phyloP scores from a whole-genome alignment of 2,113 vertebrate genomes.

The Leiothrix lutea region DNA sequence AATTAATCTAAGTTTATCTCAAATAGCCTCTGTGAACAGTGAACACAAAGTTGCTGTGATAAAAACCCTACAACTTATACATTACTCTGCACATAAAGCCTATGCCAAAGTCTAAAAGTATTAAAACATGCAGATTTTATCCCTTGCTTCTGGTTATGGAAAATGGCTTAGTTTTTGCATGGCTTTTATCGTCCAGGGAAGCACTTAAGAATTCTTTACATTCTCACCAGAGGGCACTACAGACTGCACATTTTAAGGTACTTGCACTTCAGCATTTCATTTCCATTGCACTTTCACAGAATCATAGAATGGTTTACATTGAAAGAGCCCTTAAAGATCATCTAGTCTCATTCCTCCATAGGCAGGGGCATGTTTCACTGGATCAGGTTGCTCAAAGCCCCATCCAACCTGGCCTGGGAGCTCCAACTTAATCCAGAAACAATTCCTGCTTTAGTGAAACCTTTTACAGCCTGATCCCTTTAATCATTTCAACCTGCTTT shows the following conservation, averaged over 20 bases:
- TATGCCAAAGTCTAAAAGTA: neutral
- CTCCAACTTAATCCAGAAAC: neutral
- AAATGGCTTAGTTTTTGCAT: neutral
- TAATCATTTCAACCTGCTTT: neutral
- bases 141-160: neutral
- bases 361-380: neutral
- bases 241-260: neutral
- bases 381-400: neutral
- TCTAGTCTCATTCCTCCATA: neutral
- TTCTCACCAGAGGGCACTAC: conserved; percentile 20
- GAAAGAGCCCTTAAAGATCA: neutral
- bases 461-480: neutral
- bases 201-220: neutral
- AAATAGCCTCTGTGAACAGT: neutral
- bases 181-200: neutral
- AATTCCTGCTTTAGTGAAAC: neutral
- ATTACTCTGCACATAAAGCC: neutral
- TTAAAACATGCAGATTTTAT: neutral
- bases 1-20: neutral
- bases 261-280: neutral
- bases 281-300: neutral
- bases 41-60: neutral
- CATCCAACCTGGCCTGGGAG: neutral
- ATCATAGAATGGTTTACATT: neutral
- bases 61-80: neutral